phyloP scores from a whole-genome alignment of 2,888 invertebrate genomes.

The Dione vanillae region DNA sequence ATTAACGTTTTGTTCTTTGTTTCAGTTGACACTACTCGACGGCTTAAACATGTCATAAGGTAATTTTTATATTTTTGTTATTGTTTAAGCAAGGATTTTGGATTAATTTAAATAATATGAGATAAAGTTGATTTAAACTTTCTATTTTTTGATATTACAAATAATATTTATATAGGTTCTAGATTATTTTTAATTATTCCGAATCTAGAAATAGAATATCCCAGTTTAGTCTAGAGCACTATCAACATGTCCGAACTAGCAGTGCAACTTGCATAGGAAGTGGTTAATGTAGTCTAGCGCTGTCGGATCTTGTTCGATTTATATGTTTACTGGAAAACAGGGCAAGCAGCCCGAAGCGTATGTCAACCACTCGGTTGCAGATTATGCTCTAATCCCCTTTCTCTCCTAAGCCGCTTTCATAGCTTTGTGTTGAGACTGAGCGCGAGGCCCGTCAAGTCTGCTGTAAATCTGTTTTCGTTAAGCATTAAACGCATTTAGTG shows the following conservation, averaged over 20 bases:
- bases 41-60: conserved; percentile 52
- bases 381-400: conserved; percentile 80
- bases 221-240: conserved; percentile 5
- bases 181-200: not conserved
- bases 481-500: conserved; percentile 40
- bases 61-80: conserved; percentile 32
- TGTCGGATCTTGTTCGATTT: conserved; percentile 49
- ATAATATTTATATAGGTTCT: not conserved
- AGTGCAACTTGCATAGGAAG: conserved; percentile 38
- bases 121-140: not conserved
- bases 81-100: not conserved
- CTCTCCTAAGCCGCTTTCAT: conserved; percentile 80
- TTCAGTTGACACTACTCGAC: conserved; percentile 48
- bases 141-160: no score
- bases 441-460: conserved; percentile 75
- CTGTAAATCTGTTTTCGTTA: conserved; percentile 71
- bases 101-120: not conserved
- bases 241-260: conserved; percentile 22
- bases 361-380: conserved; percentile 78
- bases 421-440: conserved; percentile 75
- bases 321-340: conserved; percentile 60
- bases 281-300: conserved; percentile 47
- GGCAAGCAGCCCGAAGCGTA: conserved; percentile 63
- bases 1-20: conserved; percentile 49
- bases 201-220: not conserved